These are phyloP conservation scores for Microtus pennsylvanicus DNA, from an alignment of 2,113 vertebrate genomes.

Conservation along the genomic window DNA sequence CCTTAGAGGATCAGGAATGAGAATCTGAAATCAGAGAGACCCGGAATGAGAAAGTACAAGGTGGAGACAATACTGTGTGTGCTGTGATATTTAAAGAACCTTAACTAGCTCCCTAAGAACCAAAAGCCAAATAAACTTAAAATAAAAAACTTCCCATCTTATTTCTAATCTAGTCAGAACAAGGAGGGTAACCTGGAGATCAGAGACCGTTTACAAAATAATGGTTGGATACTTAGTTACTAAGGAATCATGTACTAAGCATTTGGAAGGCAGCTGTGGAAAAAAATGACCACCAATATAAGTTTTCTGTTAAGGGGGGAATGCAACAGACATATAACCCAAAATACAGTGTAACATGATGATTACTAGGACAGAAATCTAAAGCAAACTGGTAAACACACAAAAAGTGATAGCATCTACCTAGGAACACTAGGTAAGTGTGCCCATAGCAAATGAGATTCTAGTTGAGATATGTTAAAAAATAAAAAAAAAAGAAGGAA, in stretches of 20 bases:
- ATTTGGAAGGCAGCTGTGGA: not conserved
- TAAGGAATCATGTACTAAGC: not conserved
- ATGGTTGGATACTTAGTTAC: not conserved
- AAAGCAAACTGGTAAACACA: not conserved
- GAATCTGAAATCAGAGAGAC: not conserved
- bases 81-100: not conserved
- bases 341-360: not conserved
- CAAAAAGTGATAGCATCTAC: not conserved
- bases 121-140: not conserved
- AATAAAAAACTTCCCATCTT: not conserved
- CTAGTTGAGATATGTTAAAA: not conserved
- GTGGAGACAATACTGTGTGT: not conserved
- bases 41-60: not conserved
- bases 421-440: not conserved
- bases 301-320: not conserved
- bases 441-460: not conserved
- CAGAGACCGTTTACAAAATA: not conserved
- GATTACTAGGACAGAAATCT: not conserved
- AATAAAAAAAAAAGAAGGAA: not conserved
- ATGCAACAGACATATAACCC: not conserved
- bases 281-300: not conserved
- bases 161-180: not conserved
- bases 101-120: not conserved
- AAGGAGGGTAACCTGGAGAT: not conserved
- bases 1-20: not conserved